Conservation (phyloP, 92 coral and sea anemone genomes). For the Blastomussa wellsi region DNA sequence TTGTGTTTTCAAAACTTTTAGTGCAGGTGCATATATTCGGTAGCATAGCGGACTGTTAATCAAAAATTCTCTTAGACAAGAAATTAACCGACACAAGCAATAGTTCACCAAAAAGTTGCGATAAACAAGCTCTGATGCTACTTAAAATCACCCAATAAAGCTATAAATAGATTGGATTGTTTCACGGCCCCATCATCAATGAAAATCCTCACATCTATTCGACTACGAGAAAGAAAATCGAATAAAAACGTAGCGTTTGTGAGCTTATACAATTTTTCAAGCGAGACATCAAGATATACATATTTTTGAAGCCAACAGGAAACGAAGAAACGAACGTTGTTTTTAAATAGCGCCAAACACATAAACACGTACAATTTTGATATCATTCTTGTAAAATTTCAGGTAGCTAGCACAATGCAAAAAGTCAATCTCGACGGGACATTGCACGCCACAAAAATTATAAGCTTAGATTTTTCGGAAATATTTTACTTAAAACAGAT, state of each 20-base stretch:
- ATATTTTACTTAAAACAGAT: not conserved
- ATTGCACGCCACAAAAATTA: conserved; percentile 2
- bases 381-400: conserved; percentile 7
- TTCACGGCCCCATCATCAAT: not conserved
- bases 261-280: not conserved
- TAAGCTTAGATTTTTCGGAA: not conserved
- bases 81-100: conserved; percentile 19
- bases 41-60: conserved; percentile 8
- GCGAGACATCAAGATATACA: not conserved
- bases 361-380: too few relatives aligned
- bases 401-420: not conserved
- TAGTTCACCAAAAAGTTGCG: not conserved
- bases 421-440: conserved; percentile 18
- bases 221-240: not conserved
- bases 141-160: conserved; percentile 13
- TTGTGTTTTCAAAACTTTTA: not conserved
- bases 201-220: conserved; percentile 12
- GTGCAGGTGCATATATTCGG: conserved; percentile 26
- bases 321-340: not conserved
- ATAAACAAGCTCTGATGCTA: not conserved
- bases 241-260: not conserved
- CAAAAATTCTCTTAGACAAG: conserved; percentile 19
- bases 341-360: not conserved
- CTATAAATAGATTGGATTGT: conserved; percentile 4
- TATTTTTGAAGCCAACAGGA: not conserved